phyloP scores from a whole-genome alignment of 2,113 vertebrate genomes.

The Dasypus novemcinctus region DNA sequence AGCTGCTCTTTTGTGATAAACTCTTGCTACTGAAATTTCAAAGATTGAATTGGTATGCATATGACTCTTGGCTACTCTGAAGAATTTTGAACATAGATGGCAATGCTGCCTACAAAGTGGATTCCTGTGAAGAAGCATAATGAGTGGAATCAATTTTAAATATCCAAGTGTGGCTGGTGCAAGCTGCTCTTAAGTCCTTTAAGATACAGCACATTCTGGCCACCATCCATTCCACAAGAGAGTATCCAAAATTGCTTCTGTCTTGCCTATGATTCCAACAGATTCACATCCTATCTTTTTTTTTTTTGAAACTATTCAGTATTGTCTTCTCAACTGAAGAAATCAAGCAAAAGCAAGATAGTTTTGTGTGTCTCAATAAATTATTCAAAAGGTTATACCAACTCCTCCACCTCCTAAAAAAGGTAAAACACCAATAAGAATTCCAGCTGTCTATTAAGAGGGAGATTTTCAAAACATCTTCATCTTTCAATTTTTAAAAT shows the following conservation, averaged over 20 bases:
- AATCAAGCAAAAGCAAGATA: conserved; percentile 35
- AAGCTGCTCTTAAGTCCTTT: background rate
- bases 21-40: background rate
- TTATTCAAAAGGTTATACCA: conserved; percentile 37
- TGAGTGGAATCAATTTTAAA: conserved; percentile 46
- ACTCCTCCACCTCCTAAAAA: background rate
- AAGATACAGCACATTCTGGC: background rate
- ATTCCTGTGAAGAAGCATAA: background rate
- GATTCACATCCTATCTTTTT: background rate
- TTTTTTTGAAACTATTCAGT: background rate
- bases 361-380: conserved; percentile 33
- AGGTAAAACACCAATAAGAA: background rate
- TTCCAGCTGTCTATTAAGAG: background rate
- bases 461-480: conserved; percentile 6
- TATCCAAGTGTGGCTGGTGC: background rate
- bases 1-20: conserved; percentile 39
- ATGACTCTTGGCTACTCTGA: background rate
- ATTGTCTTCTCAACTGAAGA: conserved; percentile 35
- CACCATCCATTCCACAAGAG: background rate
- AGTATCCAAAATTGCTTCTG: background rate
- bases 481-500: conserved; percentile 13
- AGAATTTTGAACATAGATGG: conserved; percentile 5
- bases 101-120: background rate
- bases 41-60: background rate
- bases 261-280: conserved; percentile 28